Conservation (phyloP, 2,888 invertebrate species). For the Cerastis leucographa region DNA sequence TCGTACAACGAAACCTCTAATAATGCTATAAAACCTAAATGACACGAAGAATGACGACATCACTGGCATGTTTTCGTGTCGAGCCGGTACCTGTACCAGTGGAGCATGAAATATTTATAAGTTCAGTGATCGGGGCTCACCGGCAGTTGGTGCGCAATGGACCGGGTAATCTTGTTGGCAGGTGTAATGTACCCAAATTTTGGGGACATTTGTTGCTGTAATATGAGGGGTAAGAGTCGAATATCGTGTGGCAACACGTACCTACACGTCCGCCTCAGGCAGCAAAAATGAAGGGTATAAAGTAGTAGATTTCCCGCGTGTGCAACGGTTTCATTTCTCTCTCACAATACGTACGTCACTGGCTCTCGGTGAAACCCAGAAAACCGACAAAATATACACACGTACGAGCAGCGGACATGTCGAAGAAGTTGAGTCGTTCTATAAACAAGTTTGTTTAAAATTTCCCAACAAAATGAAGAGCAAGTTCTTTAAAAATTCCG, state of each 20-base stretch:
- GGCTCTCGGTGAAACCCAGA: not conserved
- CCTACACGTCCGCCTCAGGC: not conserved
- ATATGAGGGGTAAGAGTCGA: slow-evolving; percentile 14
- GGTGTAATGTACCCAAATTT: slow-evolving; percentile 44
- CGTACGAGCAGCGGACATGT: slow-evolving; percentile 7
- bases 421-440: not conserved
- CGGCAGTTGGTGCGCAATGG: slow-evolving; percentile 35
- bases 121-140: slow-evolving; percentile 51
- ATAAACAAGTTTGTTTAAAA: slow-evolving; percentile 10
- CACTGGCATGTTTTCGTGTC: slow-evolving; percentile 29
- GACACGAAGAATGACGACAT: slow-evolving; percentile 31
- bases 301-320: slow-evolving; percentile 8
- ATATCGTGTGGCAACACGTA: slow-evolving; percentile 4
- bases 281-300: slow-evolving; percentile 28
- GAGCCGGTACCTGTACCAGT: slow-evolving; percentile 8
- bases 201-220: slow-evolving; percentile 22
- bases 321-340: slow-evolving; percentile 29
- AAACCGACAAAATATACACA: slow-evolving; percentile 10
- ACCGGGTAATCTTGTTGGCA: slow-evolving; percentile 41
- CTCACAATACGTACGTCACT: slow-evolving; percentile 4
- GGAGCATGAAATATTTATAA: slow-evolving; percentile 63
- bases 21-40: slow-evolving; percentile 42
- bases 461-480: slow-evolving; percentile 1
- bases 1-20: slow-evolving; percentile 22
- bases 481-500: slow-evolving; percentile 17